Evolutionary conservation across 1,140 invertebrate genomes (phyloP).

Genomic region (Leptinotarsa lineolata): DNA sequence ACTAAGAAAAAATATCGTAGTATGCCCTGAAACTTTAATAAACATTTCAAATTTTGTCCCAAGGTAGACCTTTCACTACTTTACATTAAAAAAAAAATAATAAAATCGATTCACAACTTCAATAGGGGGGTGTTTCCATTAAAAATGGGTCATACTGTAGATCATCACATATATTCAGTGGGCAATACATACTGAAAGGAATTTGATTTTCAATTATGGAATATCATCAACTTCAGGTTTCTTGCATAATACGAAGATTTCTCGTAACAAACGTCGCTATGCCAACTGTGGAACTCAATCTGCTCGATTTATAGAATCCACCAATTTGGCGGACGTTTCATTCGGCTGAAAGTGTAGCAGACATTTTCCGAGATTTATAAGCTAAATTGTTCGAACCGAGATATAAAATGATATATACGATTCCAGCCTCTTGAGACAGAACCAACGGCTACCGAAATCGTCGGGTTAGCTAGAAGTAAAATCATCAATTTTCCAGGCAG

Average conservation of each 20-base stretch:
- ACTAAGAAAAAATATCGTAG: too few relatives aligned
- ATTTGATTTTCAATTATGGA: too few relatives aligned
- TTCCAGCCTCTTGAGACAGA: constrained; percentile 10
- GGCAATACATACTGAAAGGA: too few relatives aligned
- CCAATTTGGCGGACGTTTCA: constrained; percentile 10
- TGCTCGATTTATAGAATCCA: constrained; percentile 4
- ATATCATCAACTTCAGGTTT: too few relatives aligned
- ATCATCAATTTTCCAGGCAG: constrained; percentile 19
- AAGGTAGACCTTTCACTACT: too few relatives aligned
- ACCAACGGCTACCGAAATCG: constrained; percentile 13
- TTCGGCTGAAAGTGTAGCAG: constrained; percentile 12
- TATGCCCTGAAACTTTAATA: too few relatives aligned
- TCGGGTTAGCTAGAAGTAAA: neutral
- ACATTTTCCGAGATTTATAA: constrained; percentile 18
- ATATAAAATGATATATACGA: constrained; percentile 19
- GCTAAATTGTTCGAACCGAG: constrained; percentile 15
- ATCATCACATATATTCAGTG: too few relatives aligned
- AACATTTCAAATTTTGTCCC: too few relatives aligned
- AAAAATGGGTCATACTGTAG: too few relatives aligned
- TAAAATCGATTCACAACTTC: too few relatives aligned
- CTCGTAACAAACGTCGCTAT: neutral
- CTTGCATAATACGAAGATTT: neutral
- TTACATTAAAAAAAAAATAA: too few relatives aligned
- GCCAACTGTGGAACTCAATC: neutral
- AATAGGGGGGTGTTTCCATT: too few relatives aligned